Evolutionary conservation across 2,797 vertebrate species (phyloP), one percentile per base, ranked within the genome.

Genomic region (Oophaga sylvatica): DNA sequence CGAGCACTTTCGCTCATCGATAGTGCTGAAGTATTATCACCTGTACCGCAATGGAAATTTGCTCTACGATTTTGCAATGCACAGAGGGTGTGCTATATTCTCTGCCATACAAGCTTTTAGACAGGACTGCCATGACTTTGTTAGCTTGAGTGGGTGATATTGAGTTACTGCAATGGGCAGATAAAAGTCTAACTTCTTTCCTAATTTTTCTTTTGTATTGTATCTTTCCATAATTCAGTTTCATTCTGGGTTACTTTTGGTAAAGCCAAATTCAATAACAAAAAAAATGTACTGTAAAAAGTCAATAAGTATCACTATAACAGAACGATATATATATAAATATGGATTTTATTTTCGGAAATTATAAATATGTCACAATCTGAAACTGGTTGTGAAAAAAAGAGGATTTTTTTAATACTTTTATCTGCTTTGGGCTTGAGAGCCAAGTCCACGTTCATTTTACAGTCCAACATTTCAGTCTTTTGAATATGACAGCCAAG

Each of bases 401-500:
- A 41, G 35, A 13, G 19, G 70, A 17, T 10, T 63, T 62, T 84
- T 79, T n/a, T 19, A 67, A 29, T 67, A 20, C 62, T 57, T 57
- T 85, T 85, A 85, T 77, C 81, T 79, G 53, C 75, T 57, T 29
- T 71, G 53, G 16, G 16, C 13, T 83, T 0, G 41, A 83, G 62
- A 19, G 65, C 88, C 56, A 79, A 83, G 48, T 60, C 75, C 63
- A 60, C 35, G 84, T 83, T 89, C 57, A 86, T 31, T 79, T 86
- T 87, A 83, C 88, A 70, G 65, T 77, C 88, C 88, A 89, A 22
- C 65, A 73, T 82, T 85, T 85, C 6, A 62, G 77, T 67, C 67
- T 85, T 80, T 73, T 87, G 73, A 70, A 31, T 65, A 75, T 81
- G n/a, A 45, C n/a, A 63, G 88, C 84, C 80, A 89, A 83, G 84